Conservation (phyloP, 1,140 invertebrate species). For the Harpegnathos saltator region DNA sequence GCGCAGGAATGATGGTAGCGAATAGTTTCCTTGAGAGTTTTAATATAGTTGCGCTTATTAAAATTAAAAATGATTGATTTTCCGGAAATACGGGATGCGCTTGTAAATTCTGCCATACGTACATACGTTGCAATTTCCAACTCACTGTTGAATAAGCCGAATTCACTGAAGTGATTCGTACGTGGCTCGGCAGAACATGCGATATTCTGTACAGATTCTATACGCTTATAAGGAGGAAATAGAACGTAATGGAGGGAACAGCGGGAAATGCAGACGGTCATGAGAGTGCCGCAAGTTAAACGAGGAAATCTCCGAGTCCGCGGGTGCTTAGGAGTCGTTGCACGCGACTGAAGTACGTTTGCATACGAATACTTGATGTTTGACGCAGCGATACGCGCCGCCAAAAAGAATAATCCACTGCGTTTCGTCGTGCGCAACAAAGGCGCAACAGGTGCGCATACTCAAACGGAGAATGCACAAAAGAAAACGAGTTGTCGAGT, state of each 20-base stretch:
- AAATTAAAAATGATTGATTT: background rate
- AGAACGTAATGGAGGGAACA: background rate
- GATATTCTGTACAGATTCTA: too few relatives aligned
- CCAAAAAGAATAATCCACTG: slow-evolving; percentile 70
- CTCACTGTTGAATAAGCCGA: background rate
- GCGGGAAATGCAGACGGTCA: background rate
- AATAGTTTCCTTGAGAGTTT: too few relatives aligned
- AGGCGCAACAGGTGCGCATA: slow-evolving; percentile 75
- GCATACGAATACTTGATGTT: slow-evolving; percentile 64
- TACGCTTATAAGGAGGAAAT: background rate
- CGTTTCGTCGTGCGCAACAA: slow-evolving; percentile 70
- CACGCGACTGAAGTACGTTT: slow-evolving; percentile 46
- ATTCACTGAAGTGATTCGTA: background rate
- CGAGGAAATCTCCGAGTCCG: slow-evolving; percentile 9
- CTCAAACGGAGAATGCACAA: slow-evolving; percentile 44
- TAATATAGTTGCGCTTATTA: too few relatives aligned
- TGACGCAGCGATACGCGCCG: slow-evolving; percentile 41
- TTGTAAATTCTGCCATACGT: too few relatives aligned
- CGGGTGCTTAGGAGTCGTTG: slow-evolving; percentile 10
- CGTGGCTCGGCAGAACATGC: background rate
- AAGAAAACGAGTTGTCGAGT: slow-evolving; percentile 26
- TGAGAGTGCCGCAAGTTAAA: slow-evolving; percentile 39
- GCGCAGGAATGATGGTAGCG: too few relatives aligned
- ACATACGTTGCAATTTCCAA: background rate
- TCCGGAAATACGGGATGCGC: background rate